These are phyloP conservation scores for Atta colombica DNA, from an alignment of 1,140 invertebrate species.

Conservation along the genomic window DNA sequence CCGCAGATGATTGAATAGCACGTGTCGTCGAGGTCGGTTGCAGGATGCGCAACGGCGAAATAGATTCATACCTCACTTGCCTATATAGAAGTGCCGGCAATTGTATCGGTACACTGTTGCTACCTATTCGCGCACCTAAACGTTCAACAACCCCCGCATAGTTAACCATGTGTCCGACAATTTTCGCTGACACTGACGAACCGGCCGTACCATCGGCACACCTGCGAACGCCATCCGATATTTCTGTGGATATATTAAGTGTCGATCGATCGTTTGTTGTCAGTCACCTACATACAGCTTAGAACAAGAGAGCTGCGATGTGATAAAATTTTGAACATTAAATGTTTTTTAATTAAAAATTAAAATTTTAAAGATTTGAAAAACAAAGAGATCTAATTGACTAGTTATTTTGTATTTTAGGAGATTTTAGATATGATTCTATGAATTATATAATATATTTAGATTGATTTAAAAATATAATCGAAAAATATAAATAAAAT, in stretches of 20 bases:
- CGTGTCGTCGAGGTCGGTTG: conserved; percentile 12
- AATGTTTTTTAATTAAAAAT: neutral
- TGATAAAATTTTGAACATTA: neutral
- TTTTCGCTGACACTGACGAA: conserved; percentile 81
- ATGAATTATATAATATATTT: neutral
- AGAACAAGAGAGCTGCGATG: conserved; percentile 5
- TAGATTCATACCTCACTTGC: conserved; percentile 49
- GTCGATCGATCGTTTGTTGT: conserved; percentile 61
- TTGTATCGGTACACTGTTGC: conserved; percentile 32
- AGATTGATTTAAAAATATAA: neutral
- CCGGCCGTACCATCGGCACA: conserved; percentile 79
- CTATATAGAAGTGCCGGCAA: conserved; percentile 39
- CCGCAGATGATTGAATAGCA: conserved; percentile 39
- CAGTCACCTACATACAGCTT: conserved; percentile 21
- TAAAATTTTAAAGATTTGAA: neutral
- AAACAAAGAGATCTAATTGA: too few relatives aligned
- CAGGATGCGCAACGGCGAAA: conserved; percentile 32
- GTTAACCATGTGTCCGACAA: conserved; percentile 75
- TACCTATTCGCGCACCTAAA: conserved; percentile 40
- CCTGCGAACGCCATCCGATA: conserved; percentile 82
- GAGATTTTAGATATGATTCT: conserved; percentile 10
- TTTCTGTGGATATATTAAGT: conserved; percentile 73
- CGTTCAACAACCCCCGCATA: conserved; percentile 51
- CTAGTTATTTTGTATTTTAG: neutral
- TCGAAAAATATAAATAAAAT: neutral